A percentile compares a stretch with the other conserved stretches of the same genome.
These are phyloP conservation scores for Temnopleurus reevesii DNA, from an alignment of 53 echinoderm and acorn worm genomes.

Conservation along the genomic window DNA sequence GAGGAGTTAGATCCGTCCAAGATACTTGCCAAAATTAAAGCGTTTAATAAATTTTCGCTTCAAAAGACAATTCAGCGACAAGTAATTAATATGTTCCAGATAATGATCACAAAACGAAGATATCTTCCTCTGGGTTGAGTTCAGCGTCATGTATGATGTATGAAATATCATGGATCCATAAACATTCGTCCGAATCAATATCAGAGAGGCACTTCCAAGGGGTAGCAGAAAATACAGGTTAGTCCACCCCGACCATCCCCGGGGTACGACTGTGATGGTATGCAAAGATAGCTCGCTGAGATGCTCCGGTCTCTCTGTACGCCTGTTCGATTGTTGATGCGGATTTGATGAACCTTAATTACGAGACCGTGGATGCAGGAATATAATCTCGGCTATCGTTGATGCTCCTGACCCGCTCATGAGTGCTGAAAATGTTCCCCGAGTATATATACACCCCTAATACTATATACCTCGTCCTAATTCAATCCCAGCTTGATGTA, in stretches of 20 bases:
- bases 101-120: neutral
- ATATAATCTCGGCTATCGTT: neutral
- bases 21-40: too few relatives aligned
- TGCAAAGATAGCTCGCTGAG: neutral
- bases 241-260: neutral
- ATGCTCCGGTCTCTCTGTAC: neutral
- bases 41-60: too few relatives aligned
- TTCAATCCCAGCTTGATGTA: constrained; percentile 1
- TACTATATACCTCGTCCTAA: neutral
- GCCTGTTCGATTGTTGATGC: constrained; percentile 17
- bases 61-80: too few relatives aligned
- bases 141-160: neutral
- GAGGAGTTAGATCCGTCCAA: too few relatives aligned
- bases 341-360: constrained; percentile 32
- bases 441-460: neutral
- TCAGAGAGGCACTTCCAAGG: neutral
- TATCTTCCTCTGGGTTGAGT: neutral
- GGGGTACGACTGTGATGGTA: neutral
- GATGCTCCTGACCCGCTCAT: neutral
- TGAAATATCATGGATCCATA: constrained; percentile 2
- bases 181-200: neutral
- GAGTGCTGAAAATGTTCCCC: neutral
- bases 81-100: neutral
- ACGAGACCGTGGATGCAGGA: neutral
- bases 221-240: neutral